phyloP scores from a whole-genome alignment of 2,888 invertebrate genomes.

The Aporophyla lueneburgensis region DNA sequence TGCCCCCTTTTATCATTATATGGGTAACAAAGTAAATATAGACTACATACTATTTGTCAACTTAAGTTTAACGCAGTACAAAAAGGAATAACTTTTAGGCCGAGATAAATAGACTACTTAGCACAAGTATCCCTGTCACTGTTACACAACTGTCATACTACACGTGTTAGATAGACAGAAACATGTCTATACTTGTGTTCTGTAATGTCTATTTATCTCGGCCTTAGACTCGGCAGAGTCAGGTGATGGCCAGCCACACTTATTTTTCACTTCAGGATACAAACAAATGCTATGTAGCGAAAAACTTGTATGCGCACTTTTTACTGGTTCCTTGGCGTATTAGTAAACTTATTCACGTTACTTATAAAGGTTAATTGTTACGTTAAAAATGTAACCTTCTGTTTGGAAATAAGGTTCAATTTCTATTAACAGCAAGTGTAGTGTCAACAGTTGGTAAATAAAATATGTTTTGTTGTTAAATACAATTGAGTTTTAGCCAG shows the following conservation, averaged over 20 bases:
- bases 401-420: background rate
- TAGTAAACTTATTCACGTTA: background rate
- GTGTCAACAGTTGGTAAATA: background rate
- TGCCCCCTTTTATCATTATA: conserved; percentile 69
- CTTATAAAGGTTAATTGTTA: background rate
- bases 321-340: background rate
- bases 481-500: too few species aligned
- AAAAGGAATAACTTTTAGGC: conserved; percentile 67
- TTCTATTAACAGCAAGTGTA: background rate
- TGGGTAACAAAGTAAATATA: conserved; percentile 68
- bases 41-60: conserved; percentile 64
- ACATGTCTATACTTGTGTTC: background rate
- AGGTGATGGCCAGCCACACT: conserved; percentile 72
- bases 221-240: conserved; percentile 50
- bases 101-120: conserved; percentile 27
- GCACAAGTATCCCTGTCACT: background rate
- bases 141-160: background rate
- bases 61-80: conserved; percentile 70
- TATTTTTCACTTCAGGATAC: conserved; percentile 55
- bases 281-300: conserved; percentile 68
- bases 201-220: conserved; percentile 33
- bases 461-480: background rate
- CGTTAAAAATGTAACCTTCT: background rate
- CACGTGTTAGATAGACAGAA: conserved; percentile 5
- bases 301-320: conserved; percentile 36